Evolutionary conservation across 2,113 vertebrate species (phyloP), one percentile per base, ranked within the genome.

Genomic region (Triplophysa tibetana): DNA sequence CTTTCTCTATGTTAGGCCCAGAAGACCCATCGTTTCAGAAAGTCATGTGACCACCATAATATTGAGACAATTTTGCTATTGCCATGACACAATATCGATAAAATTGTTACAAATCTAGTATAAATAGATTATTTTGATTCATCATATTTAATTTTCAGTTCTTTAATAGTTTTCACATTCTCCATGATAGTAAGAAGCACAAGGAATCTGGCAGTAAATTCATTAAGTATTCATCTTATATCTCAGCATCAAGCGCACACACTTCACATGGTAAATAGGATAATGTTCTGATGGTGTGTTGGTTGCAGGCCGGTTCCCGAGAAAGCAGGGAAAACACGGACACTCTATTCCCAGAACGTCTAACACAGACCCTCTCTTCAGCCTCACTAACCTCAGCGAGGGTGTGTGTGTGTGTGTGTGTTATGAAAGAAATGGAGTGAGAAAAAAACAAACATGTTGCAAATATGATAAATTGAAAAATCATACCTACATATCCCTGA

Each of bases 281-380:
- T 78, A 69, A 84, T 75, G 83, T 81, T 58, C 75, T 75, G 64
- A 66, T 64, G 79, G 79, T 77, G 78, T 76, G 73, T 77, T 70
- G 67, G 67, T 60, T n/a, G 67, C 61, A 68, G 56, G 56, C 48
- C 8, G 43, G 58, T 52, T 70, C 80, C 60, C 50, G 48, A 66
- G 78, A 38, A 76, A 70, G 79, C 69, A 74, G 62, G 69, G 82
- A 78, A 76, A 78, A 76, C 77, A 76, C 70, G 63, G 73, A 70
- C 70, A 1, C 75, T 82, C 75, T 82, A 82, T 82, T 82, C 81
- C 69, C 75, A 69, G 81, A 82, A 82, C 77, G 67, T 29, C 70
- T 45, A 78, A 75, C 78, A 81, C 79, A 79, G 75, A 75, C 75
- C 58, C 70, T 82, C 75, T 78, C 83, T 84, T 81, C 75, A 84